Conservation (phyloP, 2,888 invertebrate genomes). For the Camptogramma bilineatum region DNA sequence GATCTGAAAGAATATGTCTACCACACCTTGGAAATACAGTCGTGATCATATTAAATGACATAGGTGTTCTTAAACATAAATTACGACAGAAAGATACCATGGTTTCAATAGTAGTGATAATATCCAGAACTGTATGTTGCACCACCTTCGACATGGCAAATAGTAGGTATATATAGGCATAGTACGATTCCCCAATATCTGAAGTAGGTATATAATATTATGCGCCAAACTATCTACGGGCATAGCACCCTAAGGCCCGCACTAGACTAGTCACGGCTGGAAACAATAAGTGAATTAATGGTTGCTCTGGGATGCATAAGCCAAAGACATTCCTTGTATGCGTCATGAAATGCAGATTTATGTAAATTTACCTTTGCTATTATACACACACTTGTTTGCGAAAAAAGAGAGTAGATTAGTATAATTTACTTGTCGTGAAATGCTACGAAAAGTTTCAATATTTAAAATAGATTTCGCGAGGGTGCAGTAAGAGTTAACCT, state of each 20-base stretch:
- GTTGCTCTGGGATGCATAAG: slow-evolving; percentile 14
- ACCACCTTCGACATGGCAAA: too few species aligned
- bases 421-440: background rate
- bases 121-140: too few species aligned
- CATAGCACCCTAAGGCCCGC: slow-evolving; percentile 28
- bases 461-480: slow-evolving; percentile 6
- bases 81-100: too few species aligned
- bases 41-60: too few species aligned
- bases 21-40: too few species aligned
- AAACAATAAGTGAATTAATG: slow-evolving; percentile 29
- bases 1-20: too few species aligned
- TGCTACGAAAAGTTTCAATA: slow-evolving; percentile 1
- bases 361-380: slow-evolving; percentile 6
- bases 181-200: too few species aligned
- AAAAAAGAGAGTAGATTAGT: background rate
- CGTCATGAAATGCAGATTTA: slow-evolving; percentile 13
- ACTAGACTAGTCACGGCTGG: slow-evolving; percentile 22
- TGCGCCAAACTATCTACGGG: background rate
- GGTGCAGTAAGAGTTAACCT: background rate
- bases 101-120: too few species aligned
- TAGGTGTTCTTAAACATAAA: too few species aligned
- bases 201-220: background rate
- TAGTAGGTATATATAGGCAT: too few species aligned
- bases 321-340: slow-evolving; percentile 11
- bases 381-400: background rate